Evolutionary conservation across 2,888 invertebrate genomes (phyloP), one percentile per base, ranked within the genome.

Genomic region (Brachycybe producta): DNA sequence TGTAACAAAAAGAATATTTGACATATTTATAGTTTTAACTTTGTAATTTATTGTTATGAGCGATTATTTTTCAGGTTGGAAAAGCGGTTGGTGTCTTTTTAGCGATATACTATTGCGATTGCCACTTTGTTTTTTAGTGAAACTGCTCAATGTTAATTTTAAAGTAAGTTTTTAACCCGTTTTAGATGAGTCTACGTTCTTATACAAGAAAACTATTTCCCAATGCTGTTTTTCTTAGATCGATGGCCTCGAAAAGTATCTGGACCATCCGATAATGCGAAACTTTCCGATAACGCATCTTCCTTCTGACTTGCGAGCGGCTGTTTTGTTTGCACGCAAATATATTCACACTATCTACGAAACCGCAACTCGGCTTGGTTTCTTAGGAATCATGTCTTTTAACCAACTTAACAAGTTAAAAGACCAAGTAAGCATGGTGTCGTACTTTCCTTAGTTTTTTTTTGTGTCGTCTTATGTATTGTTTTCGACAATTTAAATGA

Each of bases 401-500:
- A 79, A 80, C 0, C 75, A 78, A 0, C 74, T 77, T n/a, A n/a
- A n/a, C n/a, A 77, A 79, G 58, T 79, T 81, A 57, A 82, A 76
- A 60, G 80, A 76, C 61, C 79, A 77, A 70, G 74, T 79, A n/a
- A 42, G 40, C 44, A 32, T 48, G 17, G 11, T 15, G 8, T 21
- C n/a, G 8, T 19, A 17, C 24, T 15, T 23, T 5, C 17, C 7
- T 5, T 21, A 8, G 44, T 30, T n/a, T 4, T 13, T 44, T 26
- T 30, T 11, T 44, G 30, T 11, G 11, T 7, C 11, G 7, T 44
- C 15, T 44, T 27, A 5, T 27, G 5, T 15, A n/a, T n/a, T n/a
- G n/a, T n/a, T n/a, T n/a, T n/a, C n/a, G n/a, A n/a, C n/a, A 5
- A 13, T 32, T 15, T 17, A 41, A 35, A 41, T 58, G 58, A 7